phyloP scores from a whole-genome alignment of 2,797 vertebrate genomes.

The Acanthiza pusilla region DNA sequence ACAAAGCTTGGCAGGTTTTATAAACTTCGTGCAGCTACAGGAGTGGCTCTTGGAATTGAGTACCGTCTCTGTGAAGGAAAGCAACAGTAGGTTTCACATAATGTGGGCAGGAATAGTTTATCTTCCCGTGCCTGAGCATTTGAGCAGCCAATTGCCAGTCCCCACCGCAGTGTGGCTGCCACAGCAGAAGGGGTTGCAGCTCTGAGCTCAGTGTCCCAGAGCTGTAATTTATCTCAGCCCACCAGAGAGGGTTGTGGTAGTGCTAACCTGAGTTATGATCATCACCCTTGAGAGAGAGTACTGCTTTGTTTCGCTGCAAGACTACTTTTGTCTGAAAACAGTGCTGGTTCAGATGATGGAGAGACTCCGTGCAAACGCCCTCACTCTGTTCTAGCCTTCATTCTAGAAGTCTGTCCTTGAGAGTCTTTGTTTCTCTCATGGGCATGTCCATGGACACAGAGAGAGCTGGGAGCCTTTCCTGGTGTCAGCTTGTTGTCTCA shows the following conservation, averaged over 20 bases:
- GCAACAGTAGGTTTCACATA: not conserved
- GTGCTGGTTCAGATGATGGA: not conserved
- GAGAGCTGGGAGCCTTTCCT: not conserved
- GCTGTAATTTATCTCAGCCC: not conserved
- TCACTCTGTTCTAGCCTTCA: not conserved
- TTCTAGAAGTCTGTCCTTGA: not conserved
- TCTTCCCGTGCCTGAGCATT: not conserved
- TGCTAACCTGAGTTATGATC: not conserved
- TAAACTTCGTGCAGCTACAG: not conserved
- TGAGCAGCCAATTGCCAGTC: not conserved
- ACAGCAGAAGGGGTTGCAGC: not conserved
- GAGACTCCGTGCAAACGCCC: not conserved
- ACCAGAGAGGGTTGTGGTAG: not conserved
- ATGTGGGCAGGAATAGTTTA: not conserved
- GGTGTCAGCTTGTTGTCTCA: not conserved
- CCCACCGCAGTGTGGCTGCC: accelerated
- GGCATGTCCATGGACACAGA: not conserved
- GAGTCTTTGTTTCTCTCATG: not conserved
- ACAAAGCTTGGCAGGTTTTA: not conserved
- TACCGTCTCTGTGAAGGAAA: not conserved
- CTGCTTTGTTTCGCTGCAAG: not conserved
- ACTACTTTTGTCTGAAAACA: not conserved
- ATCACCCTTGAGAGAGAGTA: accelerated
- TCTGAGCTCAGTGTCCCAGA: not conserved
- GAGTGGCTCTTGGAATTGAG: not conserved